Evolutionary conservation across 2,797 vertebrate species (phyloP), one percentile per base, ranked within the genome.

Genomic region (Myotis planiceps): DNA sequence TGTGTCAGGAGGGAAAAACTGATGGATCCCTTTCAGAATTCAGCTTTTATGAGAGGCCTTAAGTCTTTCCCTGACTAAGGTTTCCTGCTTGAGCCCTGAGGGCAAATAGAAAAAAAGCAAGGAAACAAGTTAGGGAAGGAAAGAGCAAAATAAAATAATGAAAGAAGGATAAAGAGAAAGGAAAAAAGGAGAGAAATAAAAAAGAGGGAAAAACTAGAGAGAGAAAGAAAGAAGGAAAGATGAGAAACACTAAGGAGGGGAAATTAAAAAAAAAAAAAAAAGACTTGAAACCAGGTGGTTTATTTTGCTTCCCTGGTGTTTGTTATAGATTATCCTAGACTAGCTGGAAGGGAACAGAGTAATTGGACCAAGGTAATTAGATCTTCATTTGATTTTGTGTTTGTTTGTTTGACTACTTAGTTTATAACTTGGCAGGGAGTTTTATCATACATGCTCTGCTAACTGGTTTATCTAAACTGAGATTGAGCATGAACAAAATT

Each of bases 321-420:
- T 0, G 0, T 75, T 53, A 82, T 72, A 75, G 27, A 74, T 37
- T 72, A 39, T 53, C 42, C 63, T 47, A 37, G 37, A 15, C 58
- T 80, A 92, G 92, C n/a, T 91, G 69, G 47, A 72, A 91, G 51
- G 68, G n/a, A 86, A 2, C 0, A 1, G 74, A 49, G 76, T 90
- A 92, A 63, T 8, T 95, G 94, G 81, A 97, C 94, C 91, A 82
- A 71, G 66, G 21, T 96, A 96, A 39, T 96, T 95, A 96, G 86
- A 68, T 88, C 85, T 84, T 88, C 21, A 10, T 95, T 92, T 89
- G 92, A 84, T 63, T 88, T 89, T 82, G 53, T 68, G 58, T 90
- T 58, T 92, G n/a, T 94, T 97, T 96, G 69, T 84, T 95, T 96
- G 88, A 34, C 75, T 92, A 25, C 90, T 90, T 75, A 8, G 93